These are phyloP conservation scores for Oryzias javanicus DNA, from an alignment of 2,113 vertebrate species.

Conservation along the genomic window DNA sequence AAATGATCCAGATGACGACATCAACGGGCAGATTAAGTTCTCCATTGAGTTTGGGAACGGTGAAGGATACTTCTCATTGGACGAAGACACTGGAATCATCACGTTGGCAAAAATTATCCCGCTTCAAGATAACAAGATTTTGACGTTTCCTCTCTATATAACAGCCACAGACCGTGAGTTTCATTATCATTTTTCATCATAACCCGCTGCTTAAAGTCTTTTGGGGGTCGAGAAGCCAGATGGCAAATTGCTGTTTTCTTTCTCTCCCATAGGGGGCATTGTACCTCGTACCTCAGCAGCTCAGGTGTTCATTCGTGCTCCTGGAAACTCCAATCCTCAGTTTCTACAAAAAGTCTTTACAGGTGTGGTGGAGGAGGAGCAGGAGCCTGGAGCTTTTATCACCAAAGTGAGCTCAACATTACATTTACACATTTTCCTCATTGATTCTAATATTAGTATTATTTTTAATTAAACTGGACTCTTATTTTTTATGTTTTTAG, in stretches of 20 bases:
- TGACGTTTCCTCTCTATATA: slow-evolving; percentile 74
- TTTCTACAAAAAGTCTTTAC: slow-evolving; percentile 67
- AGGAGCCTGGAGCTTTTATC: slow-evolving; percentile 48
- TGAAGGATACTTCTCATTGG: slow-evolving; percentile 70
- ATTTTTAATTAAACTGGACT: background rate
- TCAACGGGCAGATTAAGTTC: slow-evolving; percentile 75
- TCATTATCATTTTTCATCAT: background rate
- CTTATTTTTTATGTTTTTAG: slow-evolving; percentile 7
- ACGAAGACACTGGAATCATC: slow-evolving; percentile 69
- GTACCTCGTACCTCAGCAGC: slow-evolving; percentile 64
- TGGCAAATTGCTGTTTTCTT: background rate
- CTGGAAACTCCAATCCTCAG: slow-evolving; percentile 66
- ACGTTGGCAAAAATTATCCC: slow-evolving; percentile 66
- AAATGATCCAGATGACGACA: slow-evolving; percentile 70
- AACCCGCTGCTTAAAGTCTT: background rate
- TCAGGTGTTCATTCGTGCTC: slow-evolving; percentile 67
- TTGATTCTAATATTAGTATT: no score
- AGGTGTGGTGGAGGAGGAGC: slow-evolving; percentile 70
- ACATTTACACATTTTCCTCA: no score
- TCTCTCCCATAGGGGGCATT: slow-evolving; percentile 62
- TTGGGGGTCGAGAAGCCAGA: no score
- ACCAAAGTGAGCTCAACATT: slow-evolving; percentile 51
- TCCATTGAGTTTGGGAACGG: slow-evolving; percentile 74
- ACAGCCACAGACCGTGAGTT: slow-evolving; percentile 77
- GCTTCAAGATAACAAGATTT: slow-evolving; percentile 50